A percentile compares a stretch with the other conserved stretches of the same genome.
Evolutionary conservation across 1,140 invertebrate genomes (phyloP).

Genomic region (Drosophila subobscura): DNA sequence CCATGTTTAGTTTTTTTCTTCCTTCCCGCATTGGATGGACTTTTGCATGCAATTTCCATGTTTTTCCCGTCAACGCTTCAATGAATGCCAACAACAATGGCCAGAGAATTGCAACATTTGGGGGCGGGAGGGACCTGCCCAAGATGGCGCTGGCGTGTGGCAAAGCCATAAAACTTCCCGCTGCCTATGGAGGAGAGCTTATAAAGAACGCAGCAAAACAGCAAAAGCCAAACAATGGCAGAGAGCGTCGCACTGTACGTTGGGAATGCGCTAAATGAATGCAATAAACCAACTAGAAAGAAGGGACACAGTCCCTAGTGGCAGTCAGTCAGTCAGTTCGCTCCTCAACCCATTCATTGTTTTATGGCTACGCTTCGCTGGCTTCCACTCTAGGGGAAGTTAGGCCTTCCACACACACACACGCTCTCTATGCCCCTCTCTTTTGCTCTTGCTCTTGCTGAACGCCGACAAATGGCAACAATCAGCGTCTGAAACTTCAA

Average conservation of each 20-base stretch:
- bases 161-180: conserved; percentile 50
- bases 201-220: conserved; percentile 27
- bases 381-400: conserved; percentile 21
- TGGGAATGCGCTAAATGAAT: conserved; percentile 69
- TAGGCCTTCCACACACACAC: conserved; percentile 4
- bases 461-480: conserved; percentile 73
- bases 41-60: conserved; percentile 51
- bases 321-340: too few relatives aligned
- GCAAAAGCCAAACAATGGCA: conserved; percentile 20
- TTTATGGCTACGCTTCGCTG: conserved; percentile 59
- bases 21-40: conserved; percentile 11
- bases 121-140: too few relatives aligned
- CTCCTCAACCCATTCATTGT: conserved; percentile 32
- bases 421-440: not conserved
- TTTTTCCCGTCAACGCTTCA: conserved; percentile 47
- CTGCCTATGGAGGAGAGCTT: conserved; percentile 42
- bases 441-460: conserved; percentile 25
- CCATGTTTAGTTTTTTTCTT: conserved; percentile 35
- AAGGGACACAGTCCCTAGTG: conserved; percentile 11
- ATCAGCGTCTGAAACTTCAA: conserved; percentile 49
- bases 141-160: conserved; percentile 64
- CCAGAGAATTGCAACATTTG: conserved; percentile 41
- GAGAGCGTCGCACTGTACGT: conserved; percentile 9
- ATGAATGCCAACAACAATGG: conserved; percentile 51
- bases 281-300: conserved; percentile 63